Percentiles rank a stretch among this genome's conserved stretches.
phyloP scores from a whole-genome alignment of 2,888 invertebrate species.

The Catocala nupta region DNA sequence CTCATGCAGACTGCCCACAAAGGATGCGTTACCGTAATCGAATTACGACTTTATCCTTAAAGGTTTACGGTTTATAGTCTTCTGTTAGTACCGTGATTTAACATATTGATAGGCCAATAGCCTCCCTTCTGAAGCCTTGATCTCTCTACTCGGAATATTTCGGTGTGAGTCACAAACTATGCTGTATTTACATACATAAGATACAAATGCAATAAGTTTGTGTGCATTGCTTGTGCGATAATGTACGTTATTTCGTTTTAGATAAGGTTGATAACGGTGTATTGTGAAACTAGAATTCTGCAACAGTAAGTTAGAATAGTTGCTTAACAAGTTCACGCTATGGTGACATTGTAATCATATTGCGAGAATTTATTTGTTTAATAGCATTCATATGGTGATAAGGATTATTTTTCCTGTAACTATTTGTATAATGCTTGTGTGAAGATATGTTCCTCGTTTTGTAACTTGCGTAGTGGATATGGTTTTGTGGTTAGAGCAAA shows the following conservation, averaged over 20 bases:
- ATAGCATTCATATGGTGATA: conserved; percentile 46
- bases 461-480: too few species aligned
- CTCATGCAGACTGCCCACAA: conserved; percentile 46
- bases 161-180: conserved; percentile 59
- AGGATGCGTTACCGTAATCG: conserved; percentile 30
- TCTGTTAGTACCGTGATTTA: conserved; percentile 35
- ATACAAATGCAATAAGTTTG: conserved; percentile 41
- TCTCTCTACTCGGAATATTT: conserved; percentile 64
- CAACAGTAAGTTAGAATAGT: conserved; percentile 32
- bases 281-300: conserved; percentile 16
- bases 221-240: conserved; percentile 33
- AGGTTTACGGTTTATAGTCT: conserved; percentile 35
- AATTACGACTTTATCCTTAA: conserved; percentile 37
- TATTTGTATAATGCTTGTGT: conserved; percentile 1
- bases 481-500: too few species aligned
- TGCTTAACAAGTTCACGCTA: conserved; percentile 44
- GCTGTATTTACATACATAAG: conserved; percentile 48
- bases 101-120: conserved; percentile 68
- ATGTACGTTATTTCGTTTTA: conserved; percentile 32
- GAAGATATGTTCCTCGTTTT: not conserved
- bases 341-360: conserved; percentile 48
- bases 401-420: conserved; percentile 36
- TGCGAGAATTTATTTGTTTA: conserved; percentile 48
- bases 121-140: conserved; percentile 69
- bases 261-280: conserved; percentile 41